phyloP scores from a whole-genome alignment of 1,140 invertebrate species.

The Apocrypta bakeri region DNA sequence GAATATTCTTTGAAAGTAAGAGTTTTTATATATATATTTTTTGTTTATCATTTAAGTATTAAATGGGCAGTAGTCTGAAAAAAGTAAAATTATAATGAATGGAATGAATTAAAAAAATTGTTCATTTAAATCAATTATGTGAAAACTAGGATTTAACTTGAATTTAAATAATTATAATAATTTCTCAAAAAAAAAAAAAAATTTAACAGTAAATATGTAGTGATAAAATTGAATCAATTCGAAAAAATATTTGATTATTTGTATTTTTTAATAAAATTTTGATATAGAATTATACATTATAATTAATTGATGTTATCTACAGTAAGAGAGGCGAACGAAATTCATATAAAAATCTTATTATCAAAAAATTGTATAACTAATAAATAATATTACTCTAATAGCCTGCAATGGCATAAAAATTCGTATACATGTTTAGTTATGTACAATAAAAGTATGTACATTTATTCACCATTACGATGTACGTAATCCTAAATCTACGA shows the following conservation, averaged over 20 bases:
- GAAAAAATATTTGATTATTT: neutral
- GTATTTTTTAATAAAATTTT: neutral
- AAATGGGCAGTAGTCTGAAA: no score
- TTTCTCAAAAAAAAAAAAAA: no score
- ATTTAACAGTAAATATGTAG: neutral
- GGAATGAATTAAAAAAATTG: neutral
- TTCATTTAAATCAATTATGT: neutral
- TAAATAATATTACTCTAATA: neutral
- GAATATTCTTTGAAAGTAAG: no score
- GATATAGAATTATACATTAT: neutral
- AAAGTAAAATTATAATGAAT: no score
- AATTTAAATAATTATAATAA: no score
- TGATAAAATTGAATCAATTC: neutral
- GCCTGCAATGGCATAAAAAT: neutral
- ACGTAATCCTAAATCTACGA: no score
- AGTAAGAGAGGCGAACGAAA: no score
- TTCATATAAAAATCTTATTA: neutral
- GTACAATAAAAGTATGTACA: neutral
- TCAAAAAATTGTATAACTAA: neutral
- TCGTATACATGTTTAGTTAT: neutral
- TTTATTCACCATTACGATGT: neutral
- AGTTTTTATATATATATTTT: no score
- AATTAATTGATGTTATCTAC: neutral
- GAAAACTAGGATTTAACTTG: no score
- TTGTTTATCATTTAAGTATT: no score